Evolutionary conservation across 1,140 invertebrate genomes (phyloP).

Genomic region (Nymphalis io): DNA sequence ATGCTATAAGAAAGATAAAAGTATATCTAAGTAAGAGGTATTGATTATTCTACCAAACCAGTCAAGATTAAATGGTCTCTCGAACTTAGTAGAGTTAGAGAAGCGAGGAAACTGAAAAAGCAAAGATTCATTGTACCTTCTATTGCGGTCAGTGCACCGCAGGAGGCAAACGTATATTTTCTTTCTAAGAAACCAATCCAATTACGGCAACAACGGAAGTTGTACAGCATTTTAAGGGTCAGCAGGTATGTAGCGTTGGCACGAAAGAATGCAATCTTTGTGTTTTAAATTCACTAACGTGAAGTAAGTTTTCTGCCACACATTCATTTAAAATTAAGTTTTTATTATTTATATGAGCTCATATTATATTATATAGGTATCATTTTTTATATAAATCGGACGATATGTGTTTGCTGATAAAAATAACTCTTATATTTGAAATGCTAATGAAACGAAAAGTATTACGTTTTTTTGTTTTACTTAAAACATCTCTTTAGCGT

Average conservation of each 20-base stretch:
- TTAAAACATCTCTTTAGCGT: too few species aligned
- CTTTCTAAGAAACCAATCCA: conserved; percentile 12
- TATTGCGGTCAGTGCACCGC: conserved; percentile 6
- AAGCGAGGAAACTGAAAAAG: neutral
- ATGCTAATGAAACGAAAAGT: too few species aligned
- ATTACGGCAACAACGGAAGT: conserved; percentile 4
- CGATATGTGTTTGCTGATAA: too few species aligned
- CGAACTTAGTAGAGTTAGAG: neutral
- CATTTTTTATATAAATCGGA: too few species aligned
- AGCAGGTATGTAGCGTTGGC: conserved; percentile 7
- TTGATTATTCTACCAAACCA: neutral
- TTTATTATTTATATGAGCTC: neutral
- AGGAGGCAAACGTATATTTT: conserved; percentile 3
- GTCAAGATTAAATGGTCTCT: neutral
- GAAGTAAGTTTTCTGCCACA: too few species aligned
- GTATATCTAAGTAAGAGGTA: neutral
- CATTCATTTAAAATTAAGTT: neutral
- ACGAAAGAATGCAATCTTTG: neutral
- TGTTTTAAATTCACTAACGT: neutral
- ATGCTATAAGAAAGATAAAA: neutral
- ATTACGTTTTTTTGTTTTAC: too few species aligned
- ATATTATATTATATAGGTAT: too few species aligned
- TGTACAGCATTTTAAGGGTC: conserved; percentile 5
- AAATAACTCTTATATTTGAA: too few species aligned
- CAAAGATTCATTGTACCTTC: neutral